phyloP scores from a whole-genome alignment of 1,140 invertebrate genomes.

The Trichogramma pretiosum region DNA sequence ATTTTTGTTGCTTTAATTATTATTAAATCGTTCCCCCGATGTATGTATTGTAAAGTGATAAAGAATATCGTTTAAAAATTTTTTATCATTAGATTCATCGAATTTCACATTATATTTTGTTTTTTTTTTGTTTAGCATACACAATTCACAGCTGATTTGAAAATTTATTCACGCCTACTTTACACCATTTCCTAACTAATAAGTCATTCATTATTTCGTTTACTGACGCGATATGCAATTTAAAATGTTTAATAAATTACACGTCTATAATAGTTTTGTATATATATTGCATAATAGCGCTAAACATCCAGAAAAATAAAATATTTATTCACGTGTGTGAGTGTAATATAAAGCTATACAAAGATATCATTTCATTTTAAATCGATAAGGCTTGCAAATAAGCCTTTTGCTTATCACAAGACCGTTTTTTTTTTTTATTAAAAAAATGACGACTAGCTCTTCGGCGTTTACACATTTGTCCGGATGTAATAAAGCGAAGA shows the following conservation, averaged over 20 bases:
- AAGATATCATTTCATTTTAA: slow-evolving; percentile 11
- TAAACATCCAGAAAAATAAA: slow-evolving; percentile 15
- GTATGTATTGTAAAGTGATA: too few relatives aligned
- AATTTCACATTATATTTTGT: too few relatives aligned
- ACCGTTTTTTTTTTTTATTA: background rate
- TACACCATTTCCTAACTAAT: too few relatives aligned
- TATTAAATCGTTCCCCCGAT: too few relatives aligned
- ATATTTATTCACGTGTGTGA: slow-evolving; percentile 16
- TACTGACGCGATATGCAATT: slow-evolving; percentile 18
- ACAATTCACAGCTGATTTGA: too few relatives aligned
- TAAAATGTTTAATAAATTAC: slow-evolving; percentile 14
- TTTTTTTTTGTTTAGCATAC: too few relatives aligned
- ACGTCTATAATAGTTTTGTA: slow-evolving; percentile 1
- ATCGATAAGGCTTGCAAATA: background rate
- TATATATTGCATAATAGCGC: slow-evolving; percentile 6
- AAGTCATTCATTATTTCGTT: slow-evolving; percentile 6
- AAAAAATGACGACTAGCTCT: background rate
- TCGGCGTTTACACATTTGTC: too few relatives aligned
- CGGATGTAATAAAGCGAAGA: too few relatives aligned
- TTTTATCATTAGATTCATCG: too few relatives aligned
- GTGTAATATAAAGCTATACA: slow-evolving; percentile 14
- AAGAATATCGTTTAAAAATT: too few relatives aligned
- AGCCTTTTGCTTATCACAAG: slow-evolving; percentile 2
- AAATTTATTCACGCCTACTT: too few relatives aligned
- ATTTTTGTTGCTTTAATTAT: too few relatives aligned